Base-by-base conservation (phyloP, 2,888 invertebrate genomes). In the Drosophila eohydei region DNA sequence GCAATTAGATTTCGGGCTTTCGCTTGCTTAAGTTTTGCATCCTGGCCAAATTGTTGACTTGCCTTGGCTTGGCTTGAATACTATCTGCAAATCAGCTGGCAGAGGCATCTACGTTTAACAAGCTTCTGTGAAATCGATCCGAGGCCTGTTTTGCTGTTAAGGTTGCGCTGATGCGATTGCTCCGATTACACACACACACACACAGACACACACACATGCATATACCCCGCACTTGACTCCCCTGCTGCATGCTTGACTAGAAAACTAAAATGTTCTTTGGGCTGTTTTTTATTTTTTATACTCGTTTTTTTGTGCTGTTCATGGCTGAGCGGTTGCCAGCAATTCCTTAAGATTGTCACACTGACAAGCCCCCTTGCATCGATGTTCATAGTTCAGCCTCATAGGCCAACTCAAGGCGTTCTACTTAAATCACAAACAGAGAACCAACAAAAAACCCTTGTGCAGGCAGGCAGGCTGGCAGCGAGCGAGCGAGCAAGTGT, bases 41-140 rank as follows among this genome's bases (percentile, higher is more conserved):
- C 48, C 59, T 63, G 48, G 32, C 12, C 65, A 70, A 65, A 51
- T 21, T 21, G 21, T 21, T 1, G 57, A 55, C 46, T 55, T 40
- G 69, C 3, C 6, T 12, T 44, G n/a, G 46, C 46, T 7, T 9
- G 48, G 30, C 30, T 50, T 32, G 66, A 48, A 57, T 73, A 65
- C 69, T 78, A 78, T 78, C 77, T 67, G 52, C 26, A 30, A 60
- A 52, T 66, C 69, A 74, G 66, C 63, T 57, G 59, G 67, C 72
- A 60, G 9, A 48, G 58, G 38, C 70, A 36, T 52, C 69, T 63
- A 38, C 65, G 48, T 54, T 70, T 63, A 78, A 78, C 77, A 78
- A 78, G 78, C 78, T 78, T 78, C 78, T 78, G 78, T 78, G 78
- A 78, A 78, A 78, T 78, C 78, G 78, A 78, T 78, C 78, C 78